Percentiles rank a stretch among this genome's conserved stretches.
Conservation (phyloP, 2,113 vertebrate species). For the Aldabrachelys gigantea region DNA sequence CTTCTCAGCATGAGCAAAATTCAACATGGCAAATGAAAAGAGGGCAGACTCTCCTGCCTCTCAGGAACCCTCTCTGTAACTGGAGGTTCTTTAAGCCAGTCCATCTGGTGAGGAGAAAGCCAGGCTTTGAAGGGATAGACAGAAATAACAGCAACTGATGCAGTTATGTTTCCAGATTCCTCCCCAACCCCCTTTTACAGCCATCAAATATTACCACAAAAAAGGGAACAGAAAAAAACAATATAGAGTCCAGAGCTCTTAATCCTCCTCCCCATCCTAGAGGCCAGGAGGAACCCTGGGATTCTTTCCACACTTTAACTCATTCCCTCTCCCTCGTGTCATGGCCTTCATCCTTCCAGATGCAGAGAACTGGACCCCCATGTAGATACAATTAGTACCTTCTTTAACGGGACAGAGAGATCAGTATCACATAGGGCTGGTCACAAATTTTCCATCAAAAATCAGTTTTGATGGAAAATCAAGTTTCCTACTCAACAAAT, state of each 20-base stretch:
- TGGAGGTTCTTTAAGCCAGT: conserved; percentile 32
- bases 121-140: conserved; percentile 46
- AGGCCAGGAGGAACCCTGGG: background rate
- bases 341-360: background rate
- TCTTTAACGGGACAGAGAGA: background rate
- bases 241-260: conserved; percentile 62
- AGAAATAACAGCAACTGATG: conserved; percentile 68
- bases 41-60: background rate
- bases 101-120: conserved; percentile 60
- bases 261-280: conserved; percentile 27
- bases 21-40: conserved; percentile 11
- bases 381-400: background rate
- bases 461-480: background rate
- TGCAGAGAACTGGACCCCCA: background rate
- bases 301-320: conserved; percentile 55
- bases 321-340: background rate
- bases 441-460: background rate
- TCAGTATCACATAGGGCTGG: background rate
- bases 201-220: conserved; percentile 57
- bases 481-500: background rate
- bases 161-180: conserved; percentile 61
- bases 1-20: background rate
- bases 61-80: background rate
- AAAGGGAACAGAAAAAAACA: conserved; percentile 65
- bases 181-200: conserved; percentile 1